Base-by-base conservation (phyloP, 2,888 invertebrate genomes). In the Linnaemya tessellans region DNA sequence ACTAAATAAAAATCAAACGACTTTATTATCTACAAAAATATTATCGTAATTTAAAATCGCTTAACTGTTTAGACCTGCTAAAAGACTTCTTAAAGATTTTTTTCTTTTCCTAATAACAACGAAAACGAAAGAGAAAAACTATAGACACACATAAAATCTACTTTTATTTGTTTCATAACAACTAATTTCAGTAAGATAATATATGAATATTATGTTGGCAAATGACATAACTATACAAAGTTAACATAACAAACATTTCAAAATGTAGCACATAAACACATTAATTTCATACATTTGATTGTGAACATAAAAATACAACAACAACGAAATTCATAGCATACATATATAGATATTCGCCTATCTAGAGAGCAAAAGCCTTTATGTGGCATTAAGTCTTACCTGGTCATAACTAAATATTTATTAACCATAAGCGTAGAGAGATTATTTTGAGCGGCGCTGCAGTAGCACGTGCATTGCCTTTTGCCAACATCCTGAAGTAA, bases 231-330 rank as follows among this genome's bases (percentile, higher is more conserved):
- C 85, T 70, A 82, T 80, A 67, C 85, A 82, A 67, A 82, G 84
- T 85, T 75, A 85, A 85, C 82, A 85, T 82, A 85, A 85, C 79
- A 85, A 85, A 85, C 85, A 82, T 85, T 85, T 85, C 82, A 85
- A 85, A 85, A 79, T 82, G 82, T 67, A 71, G 74, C 82, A 70
- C 82, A 85, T 82, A 75, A 82, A 82, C 85, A 85, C 85, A 85
- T 85, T 80, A 79, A 85, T 85, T 85, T 85, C 82, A 75, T 70
- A 74, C 13, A 49, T 77, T 80, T 77, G 75, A 77, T 80, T 77
- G 80, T 71, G 67, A 77, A 25, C 22, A 68, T 3, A 13, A 54
- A 54, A 54, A 54, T 22, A 46, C n/a, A 25, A 18, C 8, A 30
- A 30, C n/a, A n/a, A n/a, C n/a, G 30, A 30, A 30, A 30, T 60